Base-by-base conservation (phyloP, 2,113 vertebrate species). In the Herpailurus yagouaroundi region DNA sequence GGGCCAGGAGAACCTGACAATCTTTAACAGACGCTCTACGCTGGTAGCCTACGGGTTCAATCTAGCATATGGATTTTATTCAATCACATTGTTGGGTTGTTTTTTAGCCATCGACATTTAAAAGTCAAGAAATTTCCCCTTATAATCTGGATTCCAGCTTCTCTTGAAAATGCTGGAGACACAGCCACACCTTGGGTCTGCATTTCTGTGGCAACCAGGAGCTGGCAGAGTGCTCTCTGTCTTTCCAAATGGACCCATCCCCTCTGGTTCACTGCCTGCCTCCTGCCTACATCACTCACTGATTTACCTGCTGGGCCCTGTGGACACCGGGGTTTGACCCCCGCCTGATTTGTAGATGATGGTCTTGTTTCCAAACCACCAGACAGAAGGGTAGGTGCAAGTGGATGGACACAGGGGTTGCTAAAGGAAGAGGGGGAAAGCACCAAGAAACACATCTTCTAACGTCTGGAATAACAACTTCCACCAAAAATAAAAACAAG, bases 391-490 rank as follows among this genome's bases (percentile, higher is more conserved):
- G 27, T 4, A 7, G 31, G 33, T n/a, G 6, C 31, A 64, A 87
- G 31, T 4, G 14, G n/a, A 64, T 5, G 48, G 27, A 33, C 41
- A 91, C 38, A n/a, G 16, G 7, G 25, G 31, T 2, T 11, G 57
- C 36, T 63, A 71, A 63, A 94, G 36, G 96, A 77, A 33, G 94
- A 96, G 90, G 14, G 23, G 36, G 64, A 33, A 80, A 52, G 41
- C 91, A 71, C 57, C 41, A 55, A 21, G 64, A 89, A 96, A 50
- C 52, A 77, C 52, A 19, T 48, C 82, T 94, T 91, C 66, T 84
- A 33, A 88, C 14, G 89, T 71, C 93, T 73, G 93, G 96, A 74
- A 97, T 97, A 98, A 98, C 96, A 97, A 76, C 91, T 84, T 92
- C 52, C 85, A 5, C 48, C 66, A 95, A 91, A 98, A 98, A 90